Base-by-base conservation (phyloP, 2,797 vertebrate species). In the Labroides dimidiatus region DNA sequence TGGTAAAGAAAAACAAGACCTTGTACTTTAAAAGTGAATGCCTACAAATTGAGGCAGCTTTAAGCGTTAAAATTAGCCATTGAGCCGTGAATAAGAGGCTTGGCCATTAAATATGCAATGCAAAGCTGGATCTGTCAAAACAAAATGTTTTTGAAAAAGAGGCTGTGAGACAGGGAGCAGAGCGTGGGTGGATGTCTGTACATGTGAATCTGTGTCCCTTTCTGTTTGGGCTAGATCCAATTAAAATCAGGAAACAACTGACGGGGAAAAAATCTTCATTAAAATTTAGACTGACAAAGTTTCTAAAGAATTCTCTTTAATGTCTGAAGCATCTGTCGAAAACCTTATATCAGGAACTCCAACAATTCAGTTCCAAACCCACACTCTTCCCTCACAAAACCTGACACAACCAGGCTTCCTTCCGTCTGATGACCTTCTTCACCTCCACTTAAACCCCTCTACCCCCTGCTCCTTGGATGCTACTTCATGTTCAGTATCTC, bases 51-150 rank as follows among this genome's bases (percentile, higher is more conserved):
- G 51, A 69, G 64, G 24, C 14, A 47, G 15, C 57, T 70, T 77
- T 68, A 80, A 81, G 70, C 64, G 74, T 66, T 59, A 24, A 49
- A 50, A 50, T 24, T 16, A 82, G 58, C 16, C 37, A 14, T 64
- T 79, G 73, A 21, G 21, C 39, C 3, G 44, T 66, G 33, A 49
- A 62, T 64, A 54, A 44, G 39, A 68, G 20, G 39, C 51, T 52
- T 54, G 19, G 17, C 42, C 21, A 24, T 69, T 69, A 39, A 64
- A 72, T 50, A 64, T 55, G 55, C 17, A 16, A 56, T 37, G 19
- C 17, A 54, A 64, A 45, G 27, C 44, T 44, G 55, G 58, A 55
- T 37, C 42, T 59, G 43, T 69, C 65, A 64, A 57, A 66, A 67
- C 17, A 51, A 67, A 55, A 54, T 55, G 4, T 33, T 67, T 44